phyloP scores from a whole-genome alignment of 23 tunicate species.

The Styela plicata region DNA sequence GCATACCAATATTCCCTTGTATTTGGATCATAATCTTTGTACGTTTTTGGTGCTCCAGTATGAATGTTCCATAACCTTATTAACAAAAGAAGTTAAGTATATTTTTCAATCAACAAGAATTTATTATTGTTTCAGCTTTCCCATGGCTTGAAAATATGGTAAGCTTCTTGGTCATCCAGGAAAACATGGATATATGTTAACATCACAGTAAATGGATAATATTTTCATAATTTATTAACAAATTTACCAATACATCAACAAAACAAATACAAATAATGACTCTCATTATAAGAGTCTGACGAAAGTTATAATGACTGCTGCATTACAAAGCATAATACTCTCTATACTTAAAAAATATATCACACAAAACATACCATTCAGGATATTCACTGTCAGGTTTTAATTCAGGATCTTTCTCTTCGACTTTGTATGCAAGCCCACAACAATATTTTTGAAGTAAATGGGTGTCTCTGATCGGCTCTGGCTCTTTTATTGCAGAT shows the following conservation, averaged over 20 bases:
- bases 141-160: not conserved
- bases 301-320: too few relatives aligned
- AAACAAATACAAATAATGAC: too few relatives aligned
- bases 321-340: too few relatives aligned
- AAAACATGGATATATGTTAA: too few relatives aligned
- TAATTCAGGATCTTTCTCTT: conserved; percentile 75
- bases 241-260: too few relatives aligned
- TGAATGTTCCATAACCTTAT: conserved; percentile 86
- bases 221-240: too few relatives aligned
- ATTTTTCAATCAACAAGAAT: too few relatives aligned
- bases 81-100: too few relatives aligned
- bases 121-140: too few relatives aligned
- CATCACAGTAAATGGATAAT: not conserved
- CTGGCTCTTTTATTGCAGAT: conserved; percentile 41
- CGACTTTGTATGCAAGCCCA: conserved; percentile 57
- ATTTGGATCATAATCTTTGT: conserved; percentile 42
- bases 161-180: too few relatives aligned
- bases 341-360: too few relatives aligned
- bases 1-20: conserved; percentile 76
- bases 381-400: conserved; percentile 80
- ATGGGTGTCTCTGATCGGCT: conserved; percentile 65
- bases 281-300: too few relatives aligned
- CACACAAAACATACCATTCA: conserved; percentile 72
- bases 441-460: conserved; percentile 62
- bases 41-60: conserved; percentile 50